These are phyloP conservation scores for Rhopalosiphum padi DNA, from an alignment of 1,140 invertebrate genomes.

Conservation along the genomic window DNA sequence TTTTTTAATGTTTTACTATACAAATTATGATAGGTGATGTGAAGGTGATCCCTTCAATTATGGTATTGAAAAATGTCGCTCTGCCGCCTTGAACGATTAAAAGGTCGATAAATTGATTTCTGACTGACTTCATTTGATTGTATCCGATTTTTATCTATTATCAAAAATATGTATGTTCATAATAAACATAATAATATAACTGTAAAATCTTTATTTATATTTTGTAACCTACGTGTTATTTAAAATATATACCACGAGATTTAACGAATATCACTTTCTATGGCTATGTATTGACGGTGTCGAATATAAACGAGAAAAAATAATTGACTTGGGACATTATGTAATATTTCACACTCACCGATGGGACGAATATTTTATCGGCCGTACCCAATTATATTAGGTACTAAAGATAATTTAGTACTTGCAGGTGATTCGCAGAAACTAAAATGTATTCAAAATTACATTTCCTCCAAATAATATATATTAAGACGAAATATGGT, in stretches of 20 bases:
- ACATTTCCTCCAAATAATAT: neutral
- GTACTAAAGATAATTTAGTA: neutral
- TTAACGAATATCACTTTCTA: neutral
- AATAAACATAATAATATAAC: neutral
- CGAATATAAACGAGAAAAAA: neutral
- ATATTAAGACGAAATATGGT: neutral
- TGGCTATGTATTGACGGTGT: neutral
- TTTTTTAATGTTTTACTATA: no score
- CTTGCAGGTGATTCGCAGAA: neutral
- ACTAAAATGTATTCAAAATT: neutral
- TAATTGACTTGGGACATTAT: neutral
- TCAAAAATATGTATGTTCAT: neutral
- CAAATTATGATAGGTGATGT: no score
- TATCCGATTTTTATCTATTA: neutral
- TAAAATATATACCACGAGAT: neutral
- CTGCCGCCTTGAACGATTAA: no score
- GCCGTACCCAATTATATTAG: neutral
- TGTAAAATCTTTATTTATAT: neutral
- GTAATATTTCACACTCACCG: neutral
- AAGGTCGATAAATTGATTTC: no score
- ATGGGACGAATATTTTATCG: constrained; percentile 2
- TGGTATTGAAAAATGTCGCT: no score
- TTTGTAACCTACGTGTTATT: neutral
- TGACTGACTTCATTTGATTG: no score
- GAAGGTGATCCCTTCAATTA: no score